These are phyloP conservation scores for Agonopterix alstromeriana DNA, from an alignment of 2,888 invertebrate species.

Conservation along the genomic window DNA sequence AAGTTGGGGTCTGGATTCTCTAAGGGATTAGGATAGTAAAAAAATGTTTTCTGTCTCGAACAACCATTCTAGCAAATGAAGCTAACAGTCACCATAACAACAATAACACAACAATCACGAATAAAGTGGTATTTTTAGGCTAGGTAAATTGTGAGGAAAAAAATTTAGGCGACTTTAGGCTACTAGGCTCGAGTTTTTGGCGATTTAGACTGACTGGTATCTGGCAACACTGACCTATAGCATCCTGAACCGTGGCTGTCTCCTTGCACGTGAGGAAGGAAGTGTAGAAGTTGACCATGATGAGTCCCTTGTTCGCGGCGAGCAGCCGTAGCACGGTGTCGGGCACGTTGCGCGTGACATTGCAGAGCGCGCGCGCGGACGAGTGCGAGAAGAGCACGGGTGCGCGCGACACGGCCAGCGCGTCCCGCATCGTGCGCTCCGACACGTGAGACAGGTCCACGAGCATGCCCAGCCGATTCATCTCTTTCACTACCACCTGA, in stretches of 20 bases:
- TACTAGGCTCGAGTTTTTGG: no score
- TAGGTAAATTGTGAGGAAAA: no score
- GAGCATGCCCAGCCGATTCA: conserved; percentile 93
- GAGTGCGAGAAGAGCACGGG: conserved; percentile 93
- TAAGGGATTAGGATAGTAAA: no score
- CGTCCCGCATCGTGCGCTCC: conserved; percentile 87
- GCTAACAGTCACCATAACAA: no score
- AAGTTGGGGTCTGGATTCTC: no score
- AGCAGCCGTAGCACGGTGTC: conserved; percentile 84
- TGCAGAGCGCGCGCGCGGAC: conserved; percentile 87
- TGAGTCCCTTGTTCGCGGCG: conserved; percentile 86
- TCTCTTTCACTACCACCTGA: conserved; percentile 88
- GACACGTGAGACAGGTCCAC: conserved; percentile 91
- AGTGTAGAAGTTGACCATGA: conserved; percentile 92
- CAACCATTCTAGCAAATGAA: no score
- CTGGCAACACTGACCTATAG: no score
- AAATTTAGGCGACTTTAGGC: no score
- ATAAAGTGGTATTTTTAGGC: no score
- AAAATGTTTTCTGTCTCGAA: no score
- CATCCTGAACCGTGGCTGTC: conserved; percentile 85
- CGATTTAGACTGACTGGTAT: no score
- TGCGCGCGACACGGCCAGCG: conserved; percentile 84
- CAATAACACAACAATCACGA: no score
- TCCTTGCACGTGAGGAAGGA: conserved; percentile 86
- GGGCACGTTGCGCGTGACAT: conserved; percentile 88